Percentiles rank a stretch among this genome's conserved stretches.
Conservation (phyloP, 1,140 invertebrate species). For the Sycophila sp. region DNA sequence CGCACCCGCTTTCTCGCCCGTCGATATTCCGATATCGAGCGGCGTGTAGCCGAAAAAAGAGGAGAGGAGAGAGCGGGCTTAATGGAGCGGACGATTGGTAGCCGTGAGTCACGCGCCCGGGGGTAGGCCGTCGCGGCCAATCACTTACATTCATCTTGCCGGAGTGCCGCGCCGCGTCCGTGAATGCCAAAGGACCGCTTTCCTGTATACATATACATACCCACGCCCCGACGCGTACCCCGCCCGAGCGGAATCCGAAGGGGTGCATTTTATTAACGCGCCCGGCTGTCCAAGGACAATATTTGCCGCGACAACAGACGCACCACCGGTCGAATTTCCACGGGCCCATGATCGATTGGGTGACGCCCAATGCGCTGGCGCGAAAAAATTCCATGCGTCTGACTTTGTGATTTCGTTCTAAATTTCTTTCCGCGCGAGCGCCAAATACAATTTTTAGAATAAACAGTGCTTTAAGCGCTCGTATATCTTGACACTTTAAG, state of each 20-base stretch:
- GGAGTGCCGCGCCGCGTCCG: constrained; percentile 38
- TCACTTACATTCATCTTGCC: constrained; percentile 51
- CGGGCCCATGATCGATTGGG: background rate
- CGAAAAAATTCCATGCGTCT: no score
- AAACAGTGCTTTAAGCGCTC: no score
- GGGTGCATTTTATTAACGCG: constrained; percentile 17
- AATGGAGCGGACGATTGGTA: constrained; percentile 50
- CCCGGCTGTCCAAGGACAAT: constrained; percentile 19
- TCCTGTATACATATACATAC: background rate
- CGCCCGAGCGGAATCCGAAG: background rate
- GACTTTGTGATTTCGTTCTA: no score
- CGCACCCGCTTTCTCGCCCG: background rate
- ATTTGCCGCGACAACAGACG: constrained; percentile 28
- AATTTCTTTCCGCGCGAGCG: no score
- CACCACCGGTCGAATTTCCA: background rate
- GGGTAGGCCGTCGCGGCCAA: constrained; percentile 40
- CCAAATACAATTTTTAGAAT: no score
- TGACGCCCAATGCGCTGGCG: background rate
- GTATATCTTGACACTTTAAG: no score
- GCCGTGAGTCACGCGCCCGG: constrained; percentile 46
- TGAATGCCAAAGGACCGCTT: constrained; percentile 17
- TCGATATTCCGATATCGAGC: constrained; percentile 16
- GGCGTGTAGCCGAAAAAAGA: background rate
- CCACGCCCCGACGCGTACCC: no score
- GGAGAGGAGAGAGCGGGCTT: constrained; percentile 40